Percentiles rank a stretch among this genome's conserved stretches.
phyloP scores from a whole-genome alignment of 2,888 invertebrate genomes.

The Drosophila barbarae region DNA sequence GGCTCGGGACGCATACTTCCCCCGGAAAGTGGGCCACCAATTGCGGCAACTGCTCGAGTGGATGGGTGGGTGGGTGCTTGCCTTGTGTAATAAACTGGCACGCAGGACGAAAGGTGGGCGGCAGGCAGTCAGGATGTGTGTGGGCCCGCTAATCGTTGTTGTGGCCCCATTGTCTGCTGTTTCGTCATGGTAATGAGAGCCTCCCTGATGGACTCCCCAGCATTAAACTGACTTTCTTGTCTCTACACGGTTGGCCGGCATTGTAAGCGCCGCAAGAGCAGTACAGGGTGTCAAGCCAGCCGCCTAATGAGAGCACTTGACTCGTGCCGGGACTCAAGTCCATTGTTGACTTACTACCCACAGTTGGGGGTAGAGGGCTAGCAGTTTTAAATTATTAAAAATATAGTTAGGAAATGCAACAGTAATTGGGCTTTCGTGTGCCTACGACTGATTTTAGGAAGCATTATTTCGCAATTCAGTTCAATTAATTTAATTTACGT shows the following conservation, averaged over 20 bases:
- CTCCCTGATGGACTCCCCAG: conserved; percentile 6
- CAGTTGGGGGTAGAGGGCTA: background rate
- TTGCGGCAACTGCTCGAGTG: conserved; percentile 43
- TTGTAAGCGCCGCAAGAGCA: conserved; percentile 18
- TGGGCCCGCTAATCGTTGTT: conserved; percentile 60
- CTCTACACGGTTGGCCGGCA: conserved; percentile 11
- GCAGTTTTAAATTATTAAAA: background rate
- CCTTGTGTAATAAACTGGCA: conserved; percentile 48
- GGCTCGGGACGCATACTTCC: conserved; percentile 17
- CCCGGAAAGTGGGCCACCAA: conserved; percentile 51
- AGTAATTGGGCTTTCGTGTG: background rate
- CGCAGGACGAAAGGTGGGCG: conserved; percentile 17
- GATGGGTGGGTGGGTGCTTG: conserved; percentile 11
- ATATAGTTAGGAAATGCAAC: background rate
- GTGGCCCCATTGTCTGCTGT: conserved; percentile 51
- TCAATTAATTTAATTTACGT: background rate
- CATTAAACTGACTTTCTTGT: background rate
- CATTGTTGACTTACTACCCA: conserved; percentile 28
- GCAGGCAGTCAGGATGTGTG: conserved; percentile 43
- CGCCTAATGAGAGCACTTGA: conserved; percentile 50
- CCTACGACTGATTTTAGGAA: background rate
- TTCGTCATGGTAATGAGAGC: conserved; percentile 64
- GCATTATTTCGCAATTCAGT: background rate
- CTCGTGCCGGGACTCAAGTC: conserved; percentile 36
- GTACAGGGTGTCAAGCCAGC: conserved; percentile 24